phyloP scores from a whole-genome alignment of 2,113 vertebrate species.

The Sylvilagus bachmani region DNA sequence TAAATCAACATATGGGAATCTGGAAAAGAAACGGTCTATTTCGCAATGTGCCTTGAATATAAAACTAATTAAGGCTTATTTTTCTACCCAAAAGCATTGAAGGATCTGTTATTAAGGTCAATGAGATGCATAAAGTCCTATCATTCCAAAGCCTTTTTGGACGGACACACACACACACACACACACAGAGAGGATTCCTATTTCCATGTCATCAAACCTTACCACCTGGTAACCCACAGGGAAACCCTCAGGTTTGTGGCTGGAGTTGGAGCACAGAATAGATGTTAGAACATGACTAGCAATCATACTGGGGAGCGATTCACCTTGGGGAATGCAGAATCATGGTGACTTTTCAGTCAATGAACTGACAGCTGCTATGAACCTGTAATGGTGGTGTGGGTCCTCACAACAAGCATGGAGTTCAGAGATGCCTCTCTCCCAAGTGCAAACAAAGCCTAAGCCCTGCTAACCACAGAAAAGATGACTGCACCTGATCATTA shows the following conservation, averaged over 20 bases:
- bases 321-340: background rate
- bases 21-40: background rate
- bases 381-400: background rate
- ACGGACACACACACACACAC: background rate
- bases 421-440: background rate
- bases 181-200: background rate
- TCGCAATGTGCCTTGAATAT: slow-evolving; percentile 17
- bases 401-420: background rate
- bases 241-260: background rate
- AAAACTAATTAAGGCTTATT: slow-evolving; percentile 13
- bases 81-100: background rate
- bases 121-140: background rate
- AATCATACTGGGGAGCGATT: background rate
- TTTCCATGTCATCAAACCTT: background rate
- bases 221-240: background rate
- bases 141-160: slow-evolving; percentile 22
- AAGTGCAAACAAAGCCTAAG: background rate
- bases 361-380: background rate
- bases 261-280: background rate
- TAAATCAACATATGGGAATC: slow-evolving; percentile 9
- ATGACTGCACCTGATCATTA: background rate
- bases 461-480: background rate
- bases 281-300: background rate
- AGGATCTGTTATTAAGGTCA: background rate
- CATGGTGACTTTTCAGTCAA: background rate